These are phyloP conservation scores for Halichondria panicea DNA, from an alignment of 37 sponge, comb jelly and placozoan genomes.

Conservation along the genomic window DNA sequence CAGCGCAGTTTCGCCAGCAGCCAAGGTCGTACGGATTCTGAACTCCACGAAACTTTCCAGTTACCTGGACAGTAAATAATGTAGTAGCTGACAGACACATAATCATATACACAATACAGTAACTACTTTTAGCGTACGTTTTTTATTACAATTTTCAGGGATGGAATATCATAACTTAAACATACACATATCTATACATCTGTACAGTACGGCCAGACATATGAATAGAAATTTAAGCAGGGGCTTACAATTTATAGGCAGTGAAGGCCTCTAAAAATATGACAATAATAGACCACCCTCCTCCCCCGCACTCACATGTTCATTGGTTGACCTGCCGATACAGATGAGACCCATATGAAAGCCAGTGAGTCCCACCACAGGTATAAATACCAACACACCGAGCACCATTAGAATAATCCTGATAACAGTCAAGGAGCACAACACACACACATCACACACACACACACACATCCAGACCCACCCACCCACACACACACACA, in stretches of 20 bases:
- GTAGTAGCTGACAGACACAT: slow-evolving; percentile 3
- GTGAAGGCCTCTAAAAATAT: too few species aligned
- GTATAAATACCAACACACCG: slow-evolving; percentile 76
- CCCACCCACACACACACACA: not conserved
- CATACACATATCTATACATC: not conserved
- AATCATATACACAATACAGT: slow-evolving; percentile 1
- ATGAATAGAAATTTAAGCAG: not conserved
- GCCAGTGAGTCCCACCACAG: slow-evolving; percentile 80
- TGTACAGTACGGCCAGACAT: not conserved
- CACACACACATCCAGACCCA: not conserved
- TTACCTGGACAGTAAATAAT: slow-evolving; percentile 60
- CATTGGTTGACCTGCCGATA: slow-evolving; percentile 91
- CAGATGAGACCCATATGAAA: slow-evolving; percentile 90
- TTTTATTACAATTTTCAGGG: not conserved
- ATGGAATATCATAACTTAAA: not conserved
- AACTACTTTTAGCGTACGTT: not conserved
- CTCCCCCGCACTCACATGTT: slow-evolving; percentile 89
- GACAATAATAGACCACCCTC: too few species aligned
- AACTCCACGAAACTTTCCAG: slow-evolving; percentile 77
- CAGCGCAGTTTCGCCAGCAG: slow-evolving; percentile 64
- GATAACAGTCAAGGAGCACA: slow-evolving; percentile 11
- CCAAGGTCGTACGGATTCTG: slow-evolving; percentile 88
- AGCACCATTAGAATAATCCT: slow-evolving; percentile 74
- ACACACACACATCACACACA: too few species aligned
- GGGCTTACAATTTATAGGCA: too few species aligned